Evolutionary conservation across 2,888 invertebrate genomes (phyloP), one percentile per base, ranked within the genome.

Genomic region (Epinotia ramella): DNA sequence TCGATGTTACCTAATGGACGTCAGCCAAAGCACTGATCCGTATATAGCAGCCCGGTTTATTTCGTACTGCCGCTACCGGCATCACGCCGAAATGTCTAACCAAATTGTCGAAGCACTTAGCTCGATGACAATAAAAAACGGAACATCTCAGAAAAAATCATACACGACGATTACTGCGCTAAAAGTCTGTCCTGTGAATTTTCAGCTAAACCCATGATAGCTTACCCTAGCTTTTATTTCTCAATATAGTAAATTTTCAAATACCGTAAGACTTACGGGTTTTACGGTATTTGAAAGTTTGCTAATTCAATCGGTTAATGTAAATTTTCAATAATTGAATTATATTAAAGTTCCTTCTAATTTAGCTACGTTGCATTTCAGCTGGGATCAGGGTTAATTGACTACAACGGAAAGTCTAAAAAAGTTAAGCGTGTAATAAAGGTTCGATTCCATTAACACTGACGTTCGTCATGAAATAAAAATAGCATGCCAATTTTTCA

Each of bases 401-500:
- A 28, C 16, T 28, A 28, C 16, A 13, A 28, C 33, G 13, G 20
- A 53, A 46, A 12, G 12, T 60, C 12, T 11, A 46, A 60, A 66
- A 53, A 59, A 44, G 49, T 60, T 18, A 60, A 67, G 66, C 59
- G 49, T 66, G 44, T 53, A 73, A 12, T 44, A 53, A 62, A 20
- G 62, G n/a, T 40, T 16, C 63, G n/a, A 33, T 62, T 57, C 28
- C 68, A 46, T 68, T 44, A 49, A 57, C 66, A 67, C 59, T 24
- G 56, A 57, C 28, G 68, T 64, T 53, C 18, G 44, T 63, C 53
- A 56, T 57, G 40, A 63, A 73, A 57, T 63, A 56, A 56, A 53
- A 73, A 63, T 63, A 68, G 68, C 68, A 28, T 63, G n/a, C 24
- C 56, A 40, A n/a, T 56, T 56, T 63, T 72, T 72, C 28, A 24